Percentiles rank a stretch among this genome's conserved stretches.
Conservation (phyloP, 2,888 invertebrate genomes). For the Crematogaster levior region DNA sequence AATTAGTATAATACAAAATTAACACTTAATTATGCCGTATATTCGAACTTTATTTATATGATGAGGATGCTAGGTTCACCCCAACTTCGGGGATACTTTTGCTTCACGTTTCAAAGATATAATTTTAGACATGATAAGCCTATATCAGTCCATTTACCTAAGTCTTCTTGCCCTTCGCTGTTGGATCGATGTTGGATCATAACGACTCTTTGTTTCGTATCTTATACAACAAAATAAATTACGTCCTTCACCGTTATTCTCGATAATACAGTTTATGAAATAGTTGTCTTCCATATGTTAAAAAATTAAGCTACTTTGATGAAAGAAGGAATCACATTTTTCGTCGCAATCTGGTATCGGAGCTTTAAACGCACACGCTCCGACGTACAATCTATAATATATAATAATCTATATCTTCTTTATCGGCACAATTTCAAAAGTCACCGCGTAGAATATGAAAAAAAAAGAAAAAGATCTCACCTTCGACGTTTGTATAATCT, state of each 20-base stretch:
- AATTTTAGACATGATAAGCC: not conserved
- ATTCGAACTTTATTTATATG: too few species aligned
- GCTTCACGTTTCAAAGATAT: not conserved
- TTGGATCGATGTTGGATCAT: not conserved
- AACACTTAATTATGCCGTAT: too few species aligned
- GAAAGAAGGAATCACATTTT: not conserved
- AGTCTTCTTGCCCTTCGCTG: not conserved
- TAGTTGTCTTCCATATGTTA: not conserved
- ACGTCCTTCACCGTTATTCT: not conserved
- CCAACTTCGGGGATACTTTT: too few species aligned
- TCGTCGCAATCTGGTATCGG: not conserved
- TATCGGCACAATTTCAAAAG: conserved; percentile 22
- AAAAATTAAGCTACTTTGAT: not conserved
- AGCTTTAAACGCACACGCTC: not conserved
- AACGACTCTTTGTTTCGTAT: not conserved
- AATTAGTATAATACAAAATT: too few species aligned
- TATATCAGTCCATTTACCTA: not conserved
- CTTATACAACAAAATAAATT: not conserved
- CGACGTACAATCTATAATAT: too few species aligned
- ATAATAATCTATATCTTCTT: not conserved
- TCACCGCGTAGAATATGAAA: not conserved
- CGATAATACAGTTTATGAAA: not conserved
- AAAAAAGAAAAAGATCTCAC: not conserved
- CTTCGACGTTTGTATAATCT: not conserved
- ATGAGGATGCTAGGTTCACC: too few species aligned